phyloP scores from a whole-genome alignment of 2,888 invertebrate species.

The Eueremaeus valkanovi region DNA sequence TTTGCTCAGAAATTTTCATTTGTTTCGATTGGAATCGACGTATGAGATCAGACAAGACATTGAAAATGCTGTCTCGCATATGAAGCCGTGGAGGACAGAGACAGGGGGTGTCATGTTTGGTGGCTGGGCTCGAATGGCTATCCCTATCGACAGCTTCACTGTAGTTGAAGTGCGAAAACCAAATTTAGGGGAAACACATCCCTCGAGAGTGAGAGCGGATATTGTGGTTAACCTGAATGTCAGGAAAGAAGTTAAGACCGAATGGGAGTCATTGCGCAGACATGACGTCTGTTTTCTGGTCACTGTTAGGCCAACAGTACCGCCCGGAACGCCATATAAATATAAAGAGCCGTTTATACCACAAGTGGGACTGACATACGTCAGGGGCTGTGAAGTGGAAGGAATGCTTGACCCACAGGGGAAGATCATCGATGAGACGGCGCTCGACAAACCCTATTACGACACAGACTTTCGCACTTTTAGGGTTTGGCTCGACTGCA shows the following conservation, averaged over 20 bases:
- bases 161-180: slow-evolving; percentile 84
- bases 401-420: slow-evolving; percentile 96
- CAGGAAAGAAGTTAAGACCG: slow-evolving; percentile 81
- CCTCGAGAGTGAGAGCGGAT: slow-evolving; percentile 91
- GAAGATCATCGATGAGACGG: slow-evolving; percentile 87
- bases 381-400: slow-evolving; percentile 96
- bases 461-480: slow-evolving; percentile 86
- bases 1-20: slow-evolving; percentile 89
- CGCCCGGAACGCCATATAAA: slow-evolving; percentile 64
- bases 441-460: slow-evolving; percentile 71
- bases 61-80: slow-evolving; percentile 89
- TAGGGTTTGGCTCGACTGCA: slow-evolving; percentile 89
- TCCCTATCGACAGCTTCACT: slow-evolving; percentile 84
- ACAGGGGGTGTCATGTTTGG: slow-evolving; percentile 82
- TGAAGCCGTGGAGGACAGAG: slow-evolving; percentile 91
- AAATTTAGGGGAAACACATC: slow-evolving; percentile 76
- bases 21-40: slow-evolving; percentile 95
- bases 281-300: slow-evolving; percentile 97
- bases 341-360: slow-evolving; percentile 73
- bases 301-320: slow-evolving; percentile 76
- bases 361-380: slow-evolving; percentile 84
- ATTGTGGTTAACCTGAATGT: slow-evolving; percentile 88
- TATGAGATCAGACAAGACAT: slow-evolving; percentile 98
- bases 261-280: slow-evolving; percentile 94
- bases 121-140: slow-evolving; percentile 99